These are phyloP conservation scores for Polia nebulosa DNA, from an alignment of 2,888 invertebrate species.

Conservation along the genomic window DNA sequence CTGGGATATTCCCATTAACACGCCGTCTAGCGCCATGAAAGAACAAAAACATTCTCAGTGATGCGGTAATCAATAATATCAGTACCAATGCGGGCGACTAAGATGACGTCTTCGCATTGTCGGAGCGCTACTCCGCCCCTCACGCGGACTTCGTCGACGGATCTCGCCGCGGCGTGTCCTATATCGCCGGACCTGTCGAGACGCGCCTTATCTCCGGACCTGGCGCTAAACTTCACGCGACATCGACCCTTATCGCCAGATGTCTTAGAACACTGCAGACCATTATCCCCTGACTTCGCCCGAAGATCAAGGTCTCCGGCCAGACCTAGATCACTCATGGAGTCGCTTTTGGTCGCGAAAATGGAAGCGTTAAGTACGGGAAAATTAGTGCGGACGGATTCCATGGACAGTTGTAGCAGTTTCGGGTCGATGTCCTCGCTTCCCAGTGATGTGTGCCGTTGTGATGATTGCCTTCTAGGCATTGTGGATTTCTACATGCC, in stretches of 20 bases:
- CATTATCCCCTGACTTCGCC: slow-evolving; percentile 87
- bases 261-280: slow-evolving; percentile 78
- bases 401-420: slow-evolving; percentile 94
- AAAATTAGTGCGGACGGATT: slow-evolving; percentile 93
- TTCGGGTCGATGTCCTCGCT: slow-evolving; percentile 93
- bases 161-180: slow-evolving; percentile 75
- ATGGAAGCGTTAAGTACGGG: slow-evolving; percentile 93
- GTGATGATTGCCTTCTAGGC: slow-evolving; percentile 96
- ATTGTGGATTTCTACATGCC: slow-evolving; percentile 94
- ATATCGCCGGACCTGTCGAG: slow-evolving; percentile 84
- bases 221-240: slow-evolving; percentile 78
- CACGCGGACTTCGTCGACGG: slow-evolving; percentile 87
- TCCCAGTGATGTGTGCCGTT: slow-evolving; percentile 94
- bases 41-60: slow-evolving; percentile 37
- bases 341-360: slow-evolving; percentile 95
- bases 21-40: not conserved
- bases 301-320: slow-evolving; percentile 88
- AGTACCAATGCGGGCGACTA: slow-evolving; percentile 85
- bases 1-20: slow-evolving; percentile 18
- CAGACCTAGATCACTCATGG: slow-evolving; percentile 95
- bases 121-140: slow-evolving; percentile 89
- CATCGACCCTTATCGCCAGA: slow-evolving; percentile 86
- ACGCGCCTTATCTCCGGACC: slow-evolving; percentile 85
- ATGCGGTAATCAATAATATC: slow-evolving; percentile 52
- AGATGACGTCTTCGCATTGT: slow-evolving; percentile 90